These are phyloP conservation scores for Chirona hameri DNA, from an alignment of 2,888 invertebrate genomes.

Conservation along the genomic window DNA sequence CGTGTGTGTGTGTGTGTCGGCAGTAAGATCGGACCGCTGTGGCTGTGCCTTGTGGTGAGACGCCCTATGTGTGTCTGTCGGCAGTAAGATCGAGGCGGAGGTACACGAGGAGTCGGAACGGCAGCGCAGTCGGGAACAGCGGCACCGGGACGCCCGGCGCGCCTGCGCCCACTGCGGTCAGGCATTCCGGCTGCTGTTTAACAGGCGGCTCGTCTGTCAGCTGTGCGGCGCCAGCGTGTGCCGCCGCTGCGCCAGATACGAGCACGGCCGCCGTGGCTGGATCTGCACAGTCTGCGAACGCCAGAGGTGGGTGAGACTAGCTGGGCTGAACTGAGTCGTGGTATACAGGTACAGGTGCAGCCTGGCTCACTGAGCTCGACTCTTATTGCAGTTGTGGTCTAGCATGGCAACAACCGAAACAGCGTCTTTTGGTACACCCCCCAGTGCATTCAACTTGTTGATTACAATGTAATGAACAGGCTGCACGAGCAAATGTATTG, in stretches of 20 bases:
- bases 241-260: background rate
- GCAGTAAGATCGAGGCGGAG: constrained; percentile 26
- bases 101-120: background rate
- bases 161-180: background rate
- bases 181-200: background rate
- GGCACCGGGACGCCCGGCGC: background rate
- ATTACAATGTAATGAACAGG: too few relatives aligned
- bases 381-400: too few relatives aligned
- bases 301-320: background rate
- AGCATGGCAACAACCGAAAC: too few relatives aligned
- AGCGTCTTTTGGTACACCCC: too few relatives aligned
- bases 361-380: too few relatives aligned
- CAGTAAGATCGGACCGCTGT: too few relatives aligned
- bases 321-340: background rate
- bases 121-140: background rate
- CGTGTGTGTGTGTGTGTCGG: too few relatives aligned
- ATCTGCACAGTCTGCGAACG: background rate
- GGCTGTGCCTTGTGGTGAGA: too few relatives aligned
- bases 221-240: background rate
- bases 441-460: too few relatives aligned
- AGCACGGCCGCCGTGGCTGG: background rate
- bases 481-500: too few relatives aligned
- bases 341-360: too few relatives aligned
- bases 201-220: background rate
- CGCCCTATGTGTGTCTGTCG: too few relatives aligned